Evolutionary conservation across 2,113 vertebrate species (phyloP).

Genomic region (Chaenocephalus aceratus): DNA sequence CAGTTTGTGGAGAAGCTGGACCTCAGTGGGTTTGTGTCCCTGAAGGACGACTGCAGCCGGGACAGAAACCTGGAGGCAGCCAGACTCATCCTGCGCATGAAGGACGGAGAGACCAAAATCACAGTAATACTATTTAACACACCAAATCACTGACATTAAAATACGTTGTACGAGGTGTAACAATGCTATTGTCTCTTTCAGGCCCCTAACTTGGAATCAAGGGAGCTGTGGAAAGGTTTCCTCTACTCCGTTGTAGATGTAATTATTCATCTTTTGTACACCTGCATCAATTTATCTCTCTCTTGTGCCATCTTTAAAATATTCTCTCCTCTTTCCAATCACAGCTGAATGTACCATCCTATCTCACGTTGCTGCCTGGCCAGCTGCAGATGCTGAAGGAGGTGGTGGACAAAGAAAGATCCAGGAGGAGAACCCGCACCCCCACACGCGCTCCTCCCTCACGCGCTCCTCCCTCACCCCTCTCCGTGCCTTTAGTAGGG

Average conservation of each 20-base stretch:
- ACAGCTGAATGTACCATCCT: constrained; percentile 87
- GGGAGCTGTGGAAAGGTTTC: constrained; percentile 92
- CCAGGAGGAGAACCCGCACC: constrained; percentile 78
- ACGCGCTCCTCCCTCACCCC: constrained; percentile 77
- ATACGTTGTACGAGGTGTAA: neutral
- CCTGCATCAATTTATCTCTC: neutral
- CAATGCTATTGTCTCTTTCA: constrained; percentile 54
- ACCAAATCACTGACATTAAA: neutral
- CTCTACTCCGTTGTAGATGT: constrained; percentile 90
- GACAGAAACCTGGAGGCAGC: constrained; percentile 78
- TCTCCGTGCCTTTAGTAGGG: constrained; percentile 81
- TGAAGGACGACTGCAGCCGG: constrained; percentile 83
- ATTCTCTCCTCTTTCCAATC: constrained; percentile 2
- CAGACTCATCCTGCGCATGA: constrained; percentile 83
- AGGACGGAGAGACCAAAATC: constrained; percentile 85
- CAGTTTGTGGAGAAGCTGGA: constrained; percentile 89
- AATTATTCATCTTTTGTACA: constrained; percentile 37
- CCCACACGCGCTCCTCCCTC: constrained; percentile 76
- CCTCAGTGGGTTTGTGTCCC: constrained; percentile 83
- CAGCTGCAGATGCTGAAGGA: constrained; percentile 88
- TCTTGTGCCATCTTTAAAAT: neutral
- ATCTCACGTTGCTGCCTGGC: constrained; percentile 87
- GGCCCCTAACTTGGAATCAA: constrained; percentile 87
- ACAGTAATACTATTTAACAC: constrained; percentile 78
- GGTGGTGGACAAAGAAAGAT: constrained; percentile 86